Evolutionary conservation across 2,113 vertebrate genomes (phyloP), one percentile per base, ranked within the genome.

Genomic region (Stigmatopora argus): DNA sequence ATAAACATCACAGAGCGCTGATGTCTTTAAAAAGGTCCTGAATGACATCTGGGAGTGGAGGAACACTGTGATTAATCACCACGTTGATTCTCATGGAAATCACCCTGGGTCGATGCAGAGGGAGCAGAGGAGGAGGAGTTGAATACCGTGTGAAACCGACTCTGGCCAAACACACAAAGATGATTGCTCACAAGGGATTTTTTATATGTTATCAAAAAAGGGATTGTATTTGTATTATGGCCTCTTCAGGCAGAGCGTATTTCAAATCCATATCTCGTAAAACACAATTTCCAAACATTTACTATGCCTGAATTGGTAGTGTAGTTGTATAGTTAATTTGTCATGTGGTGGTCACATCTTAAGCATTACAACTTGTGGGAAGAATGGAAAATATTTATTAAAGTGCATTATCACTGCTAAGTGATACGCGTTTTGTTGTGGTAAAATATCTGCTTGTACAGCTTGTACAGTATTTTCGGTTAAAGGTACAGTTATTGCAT

Each of bases 51-150:
- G 85, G 85, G 83, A 85, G 86, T 82, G 80, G 79, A 87, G 74
- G 81, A 85, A 81, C 83, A 78, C 70, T 78, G 82, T 88, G 84
- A 90, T 90, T 89, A 88, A 90, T 89, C 73, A 65, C 80, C 69
- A 61, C 67, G 66, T 85, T 87, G 84, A 90, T 90, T 90, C 88
- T 89, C 83, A 88, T 89, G 87, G 88, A 89, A 90, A 88, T 88
- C 77, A 80, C 79, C 73, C 73, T 23, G 71, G 82, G 75, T 83
- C 63, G 66, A 66, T 14, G 52, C 68, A 77, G 77, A 83, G 78
- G 64, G 72, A 79, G 80, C 68, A 70, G 75, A 76, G 82, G 83
- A 76, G 82, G 84, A 78, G 82, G 81, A 83, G 79, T 76, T 21
- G 66, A 31, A 74, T 83, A 78, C 69, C 79, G 78, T 88, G 86